Evolutionary conservation across 2,888 invertebrate genomes (phyloP).

Genomic region (Phania funesta): DNA sequence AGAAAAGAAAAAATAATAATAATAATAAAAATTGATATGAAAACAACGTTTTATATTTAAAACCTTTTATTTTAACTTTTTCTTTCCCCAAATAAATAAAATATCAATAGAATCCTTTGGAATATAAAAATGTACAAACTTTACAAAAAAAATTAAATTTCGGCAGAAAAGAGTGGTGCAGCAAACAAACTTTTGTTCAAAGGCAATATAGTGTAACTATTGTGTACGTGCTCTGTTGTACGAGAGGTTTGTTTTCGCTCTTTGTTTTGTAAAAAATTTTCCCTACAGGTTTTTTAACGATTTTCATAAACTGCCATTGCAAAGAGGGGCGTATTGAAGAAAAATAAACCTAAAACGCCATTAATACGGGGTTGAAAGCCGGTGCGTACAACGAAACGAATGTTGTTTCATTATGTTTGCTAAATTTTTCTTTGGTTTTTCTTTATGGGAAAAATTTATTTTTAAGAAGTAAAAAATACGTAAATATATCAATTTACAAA

Average conservation of each 20-base stretch:
- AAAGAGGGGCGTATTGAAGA: not conserved
- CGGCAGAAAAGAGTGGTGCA: not conserved
- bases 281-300: slow-evolving; percentile 3
- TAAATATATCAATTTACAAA: not conserved
- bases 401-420: not conserved
- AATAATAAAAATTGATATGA: not conserved
- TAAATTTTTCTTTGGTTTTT: slow-evolving; percentile 31
- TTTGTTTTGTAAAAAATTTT: slow-evolving; percentile 38
- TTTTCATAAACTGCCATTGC: slow-evolving; percentile 11
- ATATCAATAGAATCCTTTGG: slow-evolving; percentile 30
- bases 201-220: slow-evolving; percentile 43
- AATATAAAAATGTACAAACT: slow-evolving; percentile 8
- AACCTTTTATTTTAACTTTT: slow-evolving; percentile 38
- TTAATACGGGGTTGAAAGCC: not conserved
- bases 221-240: slow-evolving; percentile 57
- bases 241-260: slow-evolving; percentile 49
- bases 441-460: not conserved
- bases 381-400: not conserved
- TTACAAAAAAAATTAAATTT: slow-evolving; percentile 25
- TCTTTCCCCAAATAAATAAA: slow-evolving; percentile 8
- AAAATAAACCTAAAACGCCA: not conserved
- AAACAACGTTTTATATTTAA: slow-evolving; percentile 41
- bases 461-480: slow-evolving; percentile 1
- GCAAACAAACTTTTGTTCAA: slow-evolving; percentile 43
- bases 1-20: too few relatives aligned